Base-by-base conservation (phyloP, 2,888 invertebrate genomes). In the Sturmia bella region DNA sequence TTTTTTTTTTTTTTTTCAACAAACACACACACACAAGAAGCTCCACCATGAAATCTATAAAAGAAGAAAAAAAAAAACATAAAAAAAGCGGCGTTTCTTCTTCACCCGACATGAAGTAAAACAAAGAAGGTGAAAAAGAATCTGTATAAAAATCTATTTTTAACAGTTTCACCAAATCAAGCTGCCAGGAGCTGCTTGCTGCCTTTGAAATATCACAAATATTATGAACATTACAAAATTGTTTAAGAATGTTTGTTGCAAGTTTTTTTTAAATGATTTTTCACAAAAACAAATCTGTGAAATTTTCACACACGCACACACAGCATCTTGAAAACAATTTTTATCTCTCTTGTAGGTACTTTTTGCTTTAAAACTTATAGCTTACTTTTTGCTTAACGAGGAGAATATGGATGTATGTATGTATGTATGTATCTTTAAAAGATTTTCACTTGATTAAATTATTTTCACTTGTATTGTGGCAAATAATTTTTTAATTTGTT, bases 91-190 rank as follows among this genome's bases (percentile, higher is more conserved):
- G 50, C 73, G 72, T 68, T 64, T 66, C 57, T 43, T 66, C 27
- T 73, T 54, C 37, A 17, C 19, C 66, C 52, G 52, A 45, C 45
- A 57, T 39, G 52, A 77, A 56, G 43, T 39, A 63, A 39, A 37
- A 56, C 48, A 57, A 45, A 27, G 48, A 56, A 2, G 17, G 21
- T 37, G 21, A 72, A 61, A 37, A 73, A 73, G 52, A 39, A 57
- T 43, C 17, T 41, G 21, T 50, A 72, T 57, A 56, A 54, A 59
- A 66, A 78, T 82, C 82, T 82, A 82, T 82, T 82, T 82, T 78
- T 82, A 82, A 61, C 43, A 66, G 75, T 82, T 78, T 82, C 82
- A 82, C 70, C 74, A 66, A 59, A 69, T 66, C 70, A 78, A 64
- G 69, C 52, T 61, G 32, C 64, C 50, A 59, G 50, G 24, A 50